These are phyloP conservation scores for Sisor rabdophorus DNA, from an alignment of 2,113 vertebrate species.

Conservation along the genomic window DNA sequence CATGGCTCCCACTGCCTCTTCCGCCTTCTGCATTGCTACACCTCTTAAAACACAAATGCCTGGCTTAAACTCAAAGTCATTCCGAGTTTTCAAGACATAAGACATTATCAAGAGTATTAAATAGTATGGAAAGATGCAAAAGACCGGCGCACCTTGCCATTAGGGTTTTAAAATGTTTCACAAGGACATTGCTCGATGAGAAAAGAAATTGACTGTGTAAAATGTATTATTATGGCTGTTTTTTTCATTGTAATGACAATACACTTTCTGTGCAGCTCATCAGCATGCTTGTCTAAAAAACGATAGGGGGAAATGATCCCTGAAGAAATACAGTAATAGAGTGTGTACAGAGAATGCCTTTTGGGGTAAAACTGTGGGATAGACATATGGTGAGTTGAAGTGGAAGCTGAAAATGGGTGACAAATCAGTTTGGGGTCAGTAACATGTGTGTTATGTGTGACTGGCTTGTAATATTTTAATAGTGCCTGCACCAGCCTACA, in stretches of 20 bases:
- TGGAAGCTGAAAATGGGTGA: background rate
- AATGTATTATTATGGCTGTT: conserved; percentile 64
- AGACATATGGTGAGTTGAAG: conserved; percentile 21
- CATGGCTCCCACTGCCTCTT: conserved; percentile 46
- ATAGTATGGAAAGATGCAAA: conserved; percentile 35
- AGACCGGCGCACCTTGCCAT: conserved; percentile 41
- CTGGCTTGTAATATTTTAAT: background rate
- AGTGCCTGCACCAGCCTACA: background rate
- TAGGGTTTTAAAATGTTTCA: conserved; percentile 58
- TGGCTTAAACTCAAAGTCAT: conserved; percentile 49
- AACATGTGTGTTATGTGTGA: background rate
- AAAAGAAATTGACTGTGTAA: conserved; percentile 73
- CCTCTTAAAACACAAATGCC: conserved; percentile 33
- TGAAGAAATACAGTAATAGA: conserved; percentile 64
- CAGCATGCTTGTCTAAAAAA: conserved; percentile 59
- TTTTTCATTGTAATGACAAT: conserved; percentile 71
- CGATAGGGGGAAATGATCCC: conserved; percentile 66
- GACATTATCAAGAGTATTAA: conserved; percentile 40
- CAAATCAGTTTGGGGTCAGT: background rate
- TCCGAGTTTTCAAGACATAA: conserved; percentile 42
- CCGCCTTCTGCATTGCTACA: conserved; percentile 40
- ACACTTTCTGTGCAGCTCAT: conserved; percentile 67
- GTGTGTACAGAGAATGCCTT: conserved; percentile 47
- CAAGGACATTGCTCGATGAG: conserved; percentile 62
- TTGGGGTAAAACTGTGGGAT: conserved; percentile 35